A percentile compares a stretch with the other conserved stretches of the same genome.
Evolutionary conservation across 2,113 vertebrate genomes (phyloP).

Genomic region (Scolopax mira): DNA sequence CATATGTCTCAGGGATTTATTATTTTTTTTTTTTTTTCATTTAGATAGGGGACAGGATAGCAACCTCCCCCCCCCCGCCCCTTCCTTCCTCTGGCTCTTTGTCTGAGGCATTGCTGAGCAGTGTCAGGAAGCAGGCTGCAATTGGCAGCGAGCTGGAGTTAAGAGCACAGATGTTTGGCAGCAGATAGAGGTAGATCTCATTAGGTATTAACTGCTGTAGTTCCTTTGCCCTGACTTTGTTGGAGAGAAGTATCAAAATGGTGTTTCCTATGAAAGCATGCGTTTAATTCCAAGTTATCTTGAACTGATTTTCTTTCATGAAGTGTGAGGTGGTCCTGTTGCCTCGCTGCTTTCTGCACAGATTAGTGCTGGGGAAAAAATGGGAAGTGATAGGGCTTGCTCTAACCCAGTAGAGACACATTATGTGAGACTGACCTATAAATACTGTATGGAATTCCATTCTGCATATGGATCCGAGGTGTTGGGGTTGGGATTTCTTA

Average conservation of each 20-base stretch:
- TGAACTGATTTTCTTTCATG: not conserved
- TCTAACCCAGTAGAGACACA: not conserved
- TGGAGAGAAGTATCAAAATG: not conserved
- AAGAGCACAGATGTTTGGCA: constrained; percentile 64
- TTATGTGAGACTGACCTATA: too few relatives aligned
- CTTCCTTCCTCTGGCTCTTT: not conserved
- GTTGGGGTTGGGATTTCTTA: too few relatives aligned
- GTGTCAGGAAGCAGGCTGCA: not conserved
- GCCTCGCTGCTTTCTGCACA: not conserved
- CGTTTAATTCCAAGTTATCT: not conserved
- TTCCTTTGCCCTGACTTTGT: not conserved
- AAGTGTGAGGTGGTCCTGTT: not conserved
- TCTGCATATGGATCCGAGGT: too few relatives aligned
- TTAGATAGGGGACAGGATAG: not conserved
- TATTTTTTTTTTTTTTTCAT: not conserved
- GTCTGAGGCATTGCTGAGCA: not conserved
- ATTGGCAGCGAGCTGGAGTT: not conserved
- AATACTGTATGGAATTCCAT: not conserved
- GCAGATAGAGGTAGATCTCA: not conserved
- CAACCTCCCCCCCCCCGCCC: not conserved
- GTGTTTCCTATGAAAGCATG: not conserved
- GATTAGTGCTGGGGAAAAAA: not conserved
- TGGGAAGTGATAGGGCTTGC: accelerated
- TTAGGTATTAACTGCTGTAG: not conserved
- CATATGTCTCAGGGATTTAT: constrained; percentile 29